phyloP scores from a whole-genome alignment of 64 coral and sea anemone species.

The Acropora tenuis region DNA sequence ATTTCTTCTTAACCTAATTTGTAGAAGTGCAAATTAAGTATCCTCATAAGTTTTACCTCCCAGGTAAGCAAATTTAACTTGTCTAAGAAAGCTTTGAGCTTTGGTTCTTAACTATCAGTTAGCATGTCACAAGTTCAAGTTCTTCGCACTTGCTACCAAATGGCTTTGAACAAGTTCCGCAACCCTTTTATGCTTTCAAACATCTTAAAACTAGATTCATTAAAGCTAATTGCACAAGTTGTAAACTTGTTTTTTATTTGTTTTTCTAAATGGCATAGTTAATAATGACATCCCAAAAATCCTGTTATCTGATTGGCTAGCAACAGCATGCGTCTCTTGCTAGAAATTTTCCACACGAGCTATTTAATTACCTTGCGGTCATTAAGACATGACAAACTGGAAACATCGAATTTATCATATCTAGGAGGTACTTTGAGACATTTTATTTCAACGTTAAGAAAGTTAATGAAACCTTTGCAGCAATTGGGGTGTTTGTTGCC shows the following conservation, averaged over 20 bases:
- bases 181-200: neutral
- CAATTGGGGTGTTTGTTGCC: neutral
- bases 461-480: neutral
- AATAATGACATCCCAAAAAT: conserved; percentile 6
- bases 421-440: neutral
- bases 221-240: neutral
- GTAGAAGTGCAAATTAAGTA: no score
- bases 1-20: no score
- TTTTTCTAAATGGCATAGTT: neutral
- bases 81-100: no score
- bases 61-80: no score
- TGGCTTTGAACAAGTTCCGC: neutral
- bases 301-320: neutral
- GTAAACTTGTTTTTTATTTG: neutral
- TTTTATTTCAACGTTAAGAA: conserved; percentile 24
- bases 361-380: conserved; percentile 44
- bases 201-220: neutral
- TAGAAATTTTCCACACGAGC: neutral
- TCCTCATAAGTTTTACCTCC: no score
- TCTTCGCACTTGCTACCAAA: neutral
- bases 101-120: no score
- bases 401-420: conserved; percentile 44
- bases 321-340: neutral
- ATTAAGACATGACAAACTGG: conserved; percentile 30
- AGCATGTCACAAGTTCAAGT: neutral